Base-by-base conservation (phyloP, 2,113 vertebrate species). In the Tetrax tetrax region DNA sequence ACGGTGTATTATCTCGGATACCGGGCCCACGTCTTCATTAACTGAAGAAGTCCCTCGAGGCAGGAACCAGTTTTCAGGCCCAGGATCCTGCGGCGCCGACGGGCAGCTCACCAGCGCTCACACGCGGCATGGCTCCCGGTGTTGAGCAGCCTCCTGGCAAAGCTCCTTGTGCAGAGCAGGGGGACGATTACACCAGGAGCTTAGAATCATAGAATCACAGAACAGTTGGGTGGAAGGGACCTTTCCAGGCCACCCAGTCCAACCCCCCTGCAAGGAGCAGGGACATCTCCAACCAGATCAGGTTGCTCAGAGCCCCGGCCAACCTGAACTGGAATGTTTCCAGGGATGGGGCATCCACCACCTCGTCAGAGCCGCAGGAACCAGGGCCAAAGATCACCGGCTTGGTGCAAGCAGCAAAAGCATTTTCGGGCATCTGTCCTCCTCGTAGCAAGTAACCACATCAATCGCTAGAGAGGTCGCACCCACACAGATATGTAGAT, bases 121-220 rank as follows among this genome's bases (percentile, higher is more conserved):
- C 6, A 22, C 13, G 19, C n/a, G 1, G 16, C 4, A 1, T 2
- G 8, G 48, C 51, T 66, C 57, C 31, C 0, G 0, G 47, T 11
- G 2, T 6, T 11, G 5, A 81, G 0, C 72, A 47, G n/a, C 43
- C 76, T 37, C 51, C 38, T 4, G 3, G 75, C 56, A 64, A 51
- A 65, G 47, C 66, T 60, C n/a, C 61, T 2, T 0, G 12, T 38
- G 75, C 27, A 66, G 25, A 18, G 37, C 4, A 1, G 28, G 38
- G 1, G 28, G 35, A 20, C 0, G 0, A 11, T 29, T 3, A 22
- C 37, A 31, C 31, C 3, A 2, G 43, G 31, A 78, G 33, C 64
- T 56, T 6, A 43, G 41, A 43, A 43, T 43, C 41, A 43, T 6
- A 43, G 41, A 43, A 43, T 43, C 41, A 41, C 41, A 41, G 41